Evolutionary conservation across 2,113 vertebrate genomes (phyloP).

Genomic region (Macrotis lagotis): DNA sequence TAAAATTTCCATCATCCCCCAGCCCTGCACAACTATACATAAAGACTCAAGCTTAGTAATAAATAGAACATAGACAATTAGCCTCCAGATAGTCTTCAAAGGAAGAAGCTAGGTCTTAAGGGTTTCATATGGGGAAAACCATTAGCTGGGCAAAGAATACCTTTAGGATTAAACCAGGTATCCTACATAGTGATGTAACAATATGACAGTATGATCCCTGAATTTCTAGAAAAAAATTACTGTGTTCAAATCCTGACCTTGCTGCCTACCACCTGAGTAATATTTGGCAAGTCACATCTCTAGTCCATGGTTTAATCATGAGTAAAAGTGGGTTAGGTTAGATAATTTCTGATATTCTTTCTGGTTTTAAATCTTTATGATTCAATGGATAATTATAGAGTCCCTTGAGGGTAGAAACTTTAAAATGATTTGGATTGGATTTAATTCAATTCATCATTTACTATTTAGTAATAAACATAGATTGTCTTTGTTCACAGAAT

Average conservation of each 20-base stretch:
- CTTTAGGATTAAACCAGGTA: slow-evolving; percentile 13
- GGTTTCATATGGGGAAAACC: neutral
- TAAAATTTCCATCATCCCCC: neutral
- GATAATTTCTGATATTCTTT: neutral
- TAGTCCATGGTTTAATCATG: neutral
- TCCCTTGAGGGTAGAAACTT: neutral
- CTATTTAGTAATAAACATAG: neutral
- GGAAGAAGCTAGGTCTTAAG: neutral
- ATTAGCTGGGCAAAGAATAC: neutral
- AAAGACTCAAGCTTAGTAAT: neutral
- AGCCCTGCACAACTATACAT: neutral
- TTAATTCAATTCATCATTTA: neutral
- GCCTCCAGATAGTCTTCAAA: neutral
- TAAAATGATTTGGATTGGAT: neutral
- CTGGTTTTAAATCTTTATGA: neutral
- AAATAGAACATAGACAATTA: neutral
- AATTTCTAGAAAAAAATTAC: neutral
- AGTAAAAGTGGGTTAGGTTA: neutral
- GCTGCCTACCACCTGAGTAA: neutral
- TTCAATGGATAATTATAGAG: neutral
- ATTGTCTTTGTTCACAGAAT: neutral
- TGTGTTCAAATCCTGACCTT: neutral
- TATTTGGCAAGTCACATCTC: neutral
- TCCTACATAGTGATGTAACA: neutral
- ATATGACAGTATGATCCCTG: neutral